Evolutionary conservation across 2,888 invertebrate genomes (phyloP), one percentile per base, ranked within the genome.

Genomic region (Aethes cnicana): DNA sequence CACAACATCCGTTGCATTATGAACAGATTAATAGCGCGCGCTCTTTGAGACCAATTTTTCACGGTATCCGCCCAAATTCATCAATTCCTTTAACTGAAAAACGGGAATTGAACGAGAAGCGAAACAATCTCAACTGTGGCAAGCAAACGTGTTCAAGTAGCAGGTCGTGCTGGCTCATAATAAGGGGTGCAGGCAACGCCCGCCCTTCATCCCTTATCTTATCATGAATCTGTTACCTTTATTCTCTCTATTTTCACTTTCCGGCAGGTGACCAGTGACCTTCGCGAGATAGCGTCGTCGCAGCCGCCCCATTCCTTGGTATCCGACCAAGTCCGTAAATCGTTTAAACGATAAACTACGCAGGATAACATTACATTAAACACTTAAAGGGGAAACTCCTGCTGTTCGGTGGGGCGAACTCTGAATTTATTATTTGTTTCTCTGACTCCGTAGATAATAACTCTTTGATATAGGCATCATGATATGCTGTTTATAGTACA

Each of bases 111-210:
- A 73, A 72, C 59, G 69, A 78, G 76, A 73, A 64, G 59, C 54
- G 56, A 70, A 77, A 77, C 77, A 77, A 78, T 78, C 66, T 72
- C 82, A 81, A 80, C 81, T 78, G 81, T 77, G 76, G 80, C 74
- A 73, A 75, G 75, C 79, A 81, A 73, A 85, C 87, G 88, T 89
- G 88, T 87, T 86, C 78, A 81, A 89, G 88, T 81, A 70, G 61
- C 76, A 58, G 63, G 64, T 50, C 86, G 88, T 86, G 87, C 80
- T 69, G 64, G 72, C 68, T 78, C 87, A 86, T 89, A 88, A 89
- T 87, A 82, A 83, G 84, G 73, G 74, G 77, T 65, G 63, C 66
- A 64, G 57, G 68, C 68, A 65, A 66, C 65, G 63, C 58, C 60
- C 64, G 64, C 66, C 68, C 65, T 73, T 71, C 68, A 61, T 64